Conservation (phyloP, 2,797 vertebrate species). For the Acanthornis magna region DNA sequence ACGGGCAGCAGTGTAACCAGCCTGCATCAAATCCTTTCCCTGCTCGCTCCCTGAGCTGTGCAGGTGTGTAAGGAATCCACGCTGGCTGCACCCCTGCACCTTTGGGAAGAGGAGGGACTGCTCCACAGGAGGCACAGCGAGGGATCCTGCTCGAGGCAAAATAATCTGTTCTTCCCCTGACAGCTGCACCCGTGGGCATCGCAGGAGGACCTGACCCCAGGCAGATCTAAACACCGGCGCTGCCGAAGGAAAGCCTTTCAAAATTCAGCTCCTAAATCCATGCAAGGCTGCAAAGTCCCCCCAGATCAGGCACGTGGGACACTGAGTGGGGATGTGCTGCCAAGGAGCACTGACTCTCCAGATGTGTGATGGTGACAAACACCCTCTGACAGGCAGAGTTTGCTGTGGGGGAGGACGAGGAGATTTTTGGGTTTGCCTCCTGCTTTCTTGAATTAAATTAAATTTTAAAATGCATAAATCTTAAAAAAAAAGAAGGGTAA, state of each 20-base stretch:
- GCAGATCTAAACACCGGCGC: not conserved
- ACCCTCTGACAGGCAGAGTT: not conserved
- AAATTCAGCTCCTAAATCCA: not conserved
- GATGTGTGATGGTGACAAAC: not conserved
- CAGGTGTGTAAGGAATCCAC: fast-evolving
- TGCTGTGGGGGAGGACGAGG: not conserved
- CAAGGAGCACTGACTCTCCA: not conserved
- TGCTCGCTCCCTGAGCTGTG: not conserved
- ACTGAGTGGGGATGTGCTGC: not conserved
- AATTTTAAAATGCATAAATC: not conserved
- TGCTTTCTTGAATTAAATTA: not conserved
- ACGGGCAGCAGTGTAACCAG: fast-evolving
- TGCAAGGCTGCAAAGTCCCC: not conserved
- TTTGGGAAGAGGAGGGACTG: not conserved
- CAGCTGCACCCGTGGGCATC: fast-evolving
- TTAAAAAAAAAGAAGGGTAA: not conserved
- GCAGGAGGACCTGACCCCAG: not conserved
- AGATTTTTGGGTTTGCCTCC: not conserved
- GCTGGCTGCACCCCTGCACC: not conserved
- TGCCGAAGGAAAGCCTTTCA: not conserved
- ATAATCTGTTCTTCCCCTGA: not conserved
- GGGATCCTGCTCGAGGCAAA: not conserved
- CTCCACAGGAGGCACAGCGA: not conserved
- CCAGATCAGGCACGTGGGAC: fast-evolving
- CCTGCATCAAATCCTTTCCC: not conserved